Base-by-base conservation (phyloP, 2,113 vertebrate species). In the Sander lucioperca region DNA sequence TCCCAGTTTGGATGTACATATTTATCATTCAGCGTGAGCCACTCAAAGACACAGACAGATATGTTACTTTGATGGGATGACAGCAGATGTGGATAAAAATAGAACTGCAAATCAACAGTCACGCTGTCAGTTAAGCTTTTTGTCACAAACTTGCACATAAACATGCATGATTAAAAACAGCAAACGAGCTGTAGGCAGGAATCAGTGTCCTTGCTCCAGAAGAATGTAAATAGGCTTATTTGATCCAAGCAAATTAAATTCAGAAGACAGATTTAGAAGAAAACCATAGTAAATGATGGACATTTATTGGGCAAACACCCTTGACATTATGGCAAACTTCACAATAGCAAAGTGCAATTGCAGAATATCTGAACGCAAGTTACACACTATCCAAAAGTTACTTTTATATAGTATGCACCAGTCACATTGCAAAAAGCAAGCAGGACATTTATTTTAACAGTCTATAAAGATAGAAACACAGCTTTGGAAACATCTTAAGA, bases 1-100 rank as follows among this genome's bases (percentile, higher is more conserved):
- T 92, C 82, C 80, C 73, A 72, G 86, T 89, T 89, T 80, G 83
- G 90, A 91, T 92, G 89, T 90, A 88, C 91, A 89, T 91, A 90
- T 93, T 93, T 90, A 92, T 93, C 90, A 93, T 92, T 92, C 91
- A 89, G 92, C 3, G 84, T 23, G 83, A 92, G 88, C 86, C 85
- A 78, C 81, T 90, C 88, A 91, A 90, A 93, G 89, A 84, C 78
- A 80, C 48, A 21, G 86, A 89, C 91, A 90, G 87, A 92, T 87
- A 90, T 80, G 81, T 54, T 85, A 75, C 92, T 91, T 93, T 93
- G 93, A 94, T 91, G 89, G 87, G 67, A 69, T 89, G 91, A 91
- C 91, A 94, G 87, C 84, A 86, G 80, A 89, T 82, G 85, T 16
- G 64, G 43, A 7, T 54, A 75, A 80, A 85, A 87, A 85, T 53